Conservation (phyloP, 2,113 vertebrate species). For the Kobus ellipsiprymnus region DNA sequence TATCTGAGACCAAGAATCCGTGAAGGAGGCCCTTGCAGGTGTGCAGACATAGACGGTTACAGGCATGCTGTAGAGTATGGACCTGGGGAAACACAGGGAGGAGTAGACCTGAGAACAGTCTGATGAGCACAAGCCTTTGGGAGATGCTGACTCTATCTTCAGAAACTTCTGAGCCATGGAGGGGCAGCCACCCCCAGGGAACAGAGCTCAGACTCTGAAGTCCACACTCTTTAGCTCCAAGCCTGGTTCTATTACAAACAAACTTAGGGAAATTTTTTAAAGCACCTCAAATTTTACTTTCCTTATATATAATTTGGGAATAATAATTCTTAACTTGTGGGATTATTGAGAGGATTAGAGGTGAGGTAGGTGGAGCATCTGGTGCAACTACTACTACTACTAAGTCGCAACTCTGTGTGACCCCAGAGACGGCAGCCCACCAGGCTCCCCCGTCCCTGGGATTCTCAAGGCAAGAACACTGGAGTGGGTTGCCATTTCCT, state of each 20-base stretch:
- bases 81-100: neutral
- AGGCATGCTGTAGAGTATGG: neutral
- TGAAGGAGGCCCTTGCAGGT: neutral
- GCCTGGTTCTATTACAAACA: neutral
- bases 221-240: neutral
- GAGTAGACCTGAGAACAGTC: neutral
- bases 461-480: too few relatives aligned
- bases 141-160: neutral
- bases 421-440: too few relatives aligned
- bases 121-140: neutral
- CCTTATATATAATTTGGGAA: neutral
- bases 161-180: neutral
- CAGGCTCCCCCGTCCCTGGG: too few relatives aligned
- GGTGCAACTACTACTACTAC: too few relatives aligned
- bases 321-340: neutral
- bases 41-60: neutral
- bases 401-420: too few relatives aligned
- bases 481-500: too few relatives aligned
- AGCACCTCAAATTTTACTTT: neutral
- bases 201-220: neutral
- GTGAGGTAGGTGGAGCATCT: neutral
- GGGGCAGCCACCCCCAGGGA: neutral
- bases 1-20: neutral
- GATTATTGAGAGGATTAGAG: neutral
- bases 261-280: neutral